Evolutionary conservation across 1,140 invertebrate genomes (phyloP).

Genomic region (Caerostris extrusa): DNA sequence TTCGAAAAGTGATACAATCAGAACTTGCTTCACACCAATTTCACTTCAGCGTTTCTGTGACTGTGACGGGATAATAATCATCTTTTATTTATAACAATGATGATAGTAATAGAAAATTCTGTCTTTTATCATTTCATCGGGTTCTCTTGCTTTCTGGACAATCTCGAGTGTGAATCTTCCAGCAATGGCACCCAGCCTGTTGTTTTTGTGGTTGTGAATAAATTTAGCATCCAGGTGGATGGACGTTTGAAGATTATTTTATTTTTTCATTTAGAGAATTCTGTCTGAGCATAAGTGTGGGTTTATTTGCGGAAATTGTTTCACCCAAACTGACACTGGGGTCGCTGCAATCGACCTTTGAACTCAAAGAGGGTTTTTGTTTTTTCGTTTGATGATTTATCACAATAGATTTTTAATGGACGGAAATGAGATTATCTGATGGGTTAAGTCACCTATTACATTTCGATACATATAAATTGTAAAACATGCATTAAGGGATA

Average conservation of each 20-base stretch:
- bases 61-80: not conserved
- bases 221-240: not conserved
- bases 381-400: too few relatives aligned
- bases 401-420: too few relatives aligned
- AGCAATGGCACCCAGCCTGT: not conserved
- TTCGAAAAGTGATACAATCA: not conserved
- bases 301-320: constrained; percentile 18
- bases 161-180: not conserved
- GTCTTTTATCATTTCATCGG: not conserved
- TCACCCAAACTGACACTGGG: not conserved
- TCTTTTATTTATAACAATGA: constrained; percentile 34
- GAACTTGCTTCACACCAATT: not conserved
- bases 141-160: not conserved
- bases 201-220: constrained; percentile 30
- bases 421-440: too few relatives aligned
- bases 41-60: constrained; percentile 1
- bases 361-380: not conserved
- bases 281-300: not conserved
- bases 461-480: too few relatives aligned
- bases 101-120: constrained; percentile 27
- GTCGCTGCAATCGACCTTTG: constrained; percentile 29
- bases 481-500: too few relatives aligned
- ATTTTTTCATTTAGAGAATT: not conserved
- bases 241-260: not conserved
- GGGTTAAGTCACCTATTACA: too few relatives aligned